Base-by-base conservation (phyloP, 2,113 vertebrate genomes). In the Uropsilus gracilis region DNA sequence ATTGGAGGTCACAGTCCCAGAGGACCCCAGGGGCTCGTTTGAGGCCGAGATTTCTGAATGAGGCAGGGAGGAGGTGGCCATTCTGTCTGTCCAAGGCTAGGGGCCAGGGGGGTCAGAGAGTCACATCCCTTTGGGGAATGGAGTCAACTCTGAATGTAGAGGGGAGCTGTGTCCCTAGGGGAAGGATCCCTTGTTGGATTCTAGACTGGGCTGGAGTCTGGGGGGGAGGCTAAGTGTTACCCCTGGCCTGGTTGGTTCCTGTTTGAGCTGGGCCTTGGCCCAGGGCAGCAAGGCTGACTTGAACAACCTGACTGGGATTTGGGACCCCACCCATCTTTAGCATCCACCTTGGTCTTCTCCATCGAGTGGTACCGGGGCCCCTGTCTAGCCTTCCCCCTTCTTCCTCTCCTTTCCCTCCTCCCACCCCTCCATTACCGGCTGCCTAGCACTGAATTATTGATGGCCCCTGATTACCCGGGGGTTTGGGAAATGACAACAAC, bases 401-500 rank as follows among this genome's bases (percentile, higher is more conserved):
- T 94, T 93, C 95, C 73, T 94, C 93, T 61, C 75, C 80, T 94
- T 88, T 95, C 92, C 97, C 96, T 97, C 97, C 96, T 97, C 98
- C 97, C 96, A 95, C 95, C 96, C 98, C 97, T 98, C 98, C 98
- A 98, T 98, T 98, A 98, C 98, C 97, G 97, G 97, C 97, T 97
- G 94, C 94, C 89, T 97, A 42, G 96, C 96, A 94, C 97, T 98
- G 98, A 98, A 98, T 98, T 98, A 98, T 98, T 98, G 98, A 98
- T 98, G 95, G 96, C 85, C 98, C 96, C 90, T 97, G 97, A 98
- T 98, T 98, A 97, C 97, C 97, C 97, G 93, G 97, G 97, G 98
- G 97, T 98, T 98, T 97, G 98, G 97, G 97, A 98, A 98, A 98
- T 97, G 97, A 97, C 97, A 98, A 97, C 96, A 97, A 97, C 97